Evolutionary conservation across 2,888 invertebrate genomes (phyloP).

Genomic region (Beris morrisii): DNA sequence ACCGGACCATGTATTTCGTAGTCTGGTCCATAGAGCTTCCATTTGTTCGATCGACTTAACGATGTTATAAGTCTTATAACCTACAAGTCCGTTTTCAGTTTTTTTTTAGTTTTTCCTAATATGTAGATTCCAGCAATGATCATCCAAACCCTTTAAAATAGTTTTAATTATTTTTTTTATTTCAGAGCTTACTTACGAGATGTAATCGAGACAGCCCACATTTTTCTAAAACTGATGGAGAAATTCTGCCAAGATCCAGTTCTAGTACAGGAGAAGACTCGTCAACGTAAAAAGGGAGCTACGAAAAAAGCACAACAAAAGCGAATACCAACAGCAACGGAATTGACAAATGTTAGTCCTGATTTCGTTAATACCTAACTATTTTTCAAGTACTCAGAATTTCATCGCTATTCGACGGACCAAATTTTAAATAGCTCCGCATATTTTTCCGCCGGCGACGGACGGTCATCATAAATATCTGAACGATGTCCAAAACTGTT

Average conservation of each 20-base stretch:
- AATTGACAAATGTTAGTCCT: constrained; percentile 43
- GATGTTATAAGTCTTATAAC: background rate
- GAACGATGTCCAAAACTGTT: constrained; percentile 3
- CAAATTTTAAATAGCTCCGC: constrained; percentile 1
- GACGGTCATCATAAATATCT: constrained; percentile 13
- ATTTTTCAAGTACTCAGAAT: background rate
- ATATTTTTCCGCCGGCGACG: background rate
- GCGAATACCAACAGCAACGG: constrained; percentile 34
- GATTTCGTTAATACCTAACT: constrained; percentile 9
- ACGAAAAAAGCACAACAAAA: constrained; percentile 14
- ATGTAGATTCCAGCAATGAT: too few relatives aligned
- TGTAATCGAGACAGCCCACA: constrained; percentile 84
- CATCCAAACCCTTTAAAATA: too few relatives aligned
- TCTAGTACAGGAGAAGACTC: constrained; percentile 70
- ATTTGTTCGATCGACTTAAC: background rate
- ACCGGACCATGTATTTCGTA: too few relatives aligned
- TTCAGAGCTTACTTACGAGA: constrained; percentile 79
- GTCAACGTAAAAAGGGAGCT: constrained; percentile 44
- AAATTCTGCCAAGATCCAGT: constrained; percentile 65
- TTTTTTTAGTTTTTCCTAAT: too few relatives aligned
- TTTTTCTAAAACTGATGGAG: constrained; percentile 90
- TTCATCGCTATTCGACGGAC: background rate
- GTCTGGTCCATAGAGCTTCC: too few relatives aligned
- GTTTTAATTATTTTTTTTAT: constrained; percentile 39
- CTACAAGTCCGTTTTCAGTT: too few relatives aligned